Conservation (phyloP, 2,888 invertebrate species). For the Resseliella maxima region DNA sequence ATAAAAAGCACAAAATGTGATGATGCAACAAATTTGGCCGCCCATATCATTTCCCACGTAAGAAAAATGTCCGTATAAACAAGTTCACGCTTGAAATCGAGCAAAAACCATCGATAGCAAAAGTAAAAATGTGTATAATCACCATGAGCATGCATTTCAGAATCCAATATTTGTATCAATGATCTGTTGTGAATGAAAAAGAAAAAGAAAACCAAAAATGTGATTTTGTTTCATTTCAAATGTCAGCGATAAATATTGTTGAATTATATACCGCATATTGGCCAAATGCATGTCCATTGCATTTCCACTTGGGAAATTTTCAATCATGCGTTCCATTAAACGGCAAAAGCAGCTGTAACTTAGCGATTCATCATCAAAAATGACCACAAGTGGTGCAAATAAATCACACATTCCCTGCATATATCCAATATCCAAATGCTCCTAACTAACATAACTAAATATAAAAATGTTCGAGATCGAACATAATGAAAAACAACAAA, state of each 20-base stretch:
- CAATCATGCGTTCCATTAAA: slow-evolving; percentile 89
- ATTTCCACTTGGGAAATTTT: slow-evolving; percentile 91
- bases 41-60: slow-evolving; percentile 97
- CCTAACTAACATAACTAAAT: slow-evolving; percentile 96
- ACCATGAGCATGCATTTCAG: slow-evolving; percentile 92
- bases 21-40: slow-evolving; percentile 86
- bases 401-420: slow-evolving; percentile 99
- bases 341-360: slow-evolving; percentile 92
- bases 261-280: slow-evolving; percentile 80
- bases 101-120: slow-evolving; percentile 96
- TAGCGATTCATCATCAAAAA: slow-evolving; percentile 90
- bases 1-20: slow-evolving; percentile 93
- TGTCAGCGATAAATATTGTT: too few species aligned
- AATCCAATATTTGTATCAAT: slow-evolving; percentile 88
- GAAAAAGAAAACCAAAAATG: too few species aligned
- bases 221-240: too few species aligned
- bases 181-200: too few species aligned
- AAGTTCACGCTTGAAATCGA: slow-evolving; percentile 95
- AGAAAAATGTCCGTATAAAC: slow-evolving; percentile 93
- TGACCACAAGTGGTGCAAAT: slow-evolving; percentile 90
- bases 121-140: slow-evolving; percentile 98
- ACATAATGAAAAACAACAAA: neutral
- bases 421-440: slow-evolving; percentile 92
- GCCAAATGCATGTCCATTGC: slow-evolving; percentile 97
- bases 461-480: too few species aligned